These are phyloP conservation scores for Phoxinus dragarum DNA, from an alignment of 2,797 vertebrate species.

Conservation along the genomic window DNA sequence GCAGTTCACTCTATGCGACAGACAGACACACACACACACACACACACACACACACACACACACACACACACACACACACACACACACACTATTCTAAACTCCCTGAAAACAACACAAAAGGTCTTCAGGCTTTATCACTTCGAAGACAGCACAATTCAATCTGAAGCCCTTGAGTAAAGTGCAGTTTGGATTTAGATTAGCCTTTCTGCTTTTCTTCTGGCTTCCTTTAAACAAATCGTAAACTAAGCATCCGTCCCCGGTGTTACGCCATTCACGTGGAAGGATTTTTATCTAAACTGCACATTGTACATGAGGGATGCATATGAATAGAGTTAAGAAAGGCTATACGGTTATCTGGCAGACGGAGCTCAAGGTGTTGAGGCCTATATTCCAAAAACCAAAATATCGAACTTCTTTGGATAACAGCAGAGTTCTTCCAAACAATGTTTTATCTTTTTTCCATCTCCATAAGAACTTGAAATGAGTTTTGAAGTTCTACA, in stretches of 20 bases:
- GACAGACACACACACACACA: background rate
- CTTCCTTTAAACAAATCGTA: background rate
- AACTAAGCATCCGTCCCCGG: background rate
- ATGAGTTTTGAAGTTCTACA: background rate
- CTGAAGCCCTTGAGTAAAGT: background rate
- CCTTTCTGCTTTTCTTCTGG: background rate
- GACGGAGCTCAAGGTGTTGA: background rate
- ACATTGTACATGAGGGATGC: background rate
- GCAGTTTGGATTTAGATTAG: conserved; percentile 5
- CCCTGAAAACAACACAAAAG: background rate
- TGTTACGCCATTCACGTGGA: background rate
- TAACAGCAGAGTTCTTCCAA: background rate
- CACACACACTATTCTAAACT: background rate
- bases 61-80: background rate
- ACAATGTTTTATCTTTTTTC: background rate
- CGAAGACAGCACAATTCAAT: background rate
- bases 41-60: background rate
- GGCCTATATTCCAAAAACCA: background rate
- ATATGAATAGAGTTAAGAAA: background rate
- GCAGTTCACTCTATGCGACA: too few species aligned
- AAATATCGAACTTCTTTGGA: background rate
- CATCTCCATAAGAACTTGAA: background rate
- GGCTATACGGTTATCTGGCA: conserved; percentile 11
- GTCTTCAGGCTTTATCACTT: background rate
- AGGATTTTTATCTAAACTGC: background rate